Conservation (phyloP, 2,888 invertebrate species). For the Ceratothoa steindachneri region DNA sequence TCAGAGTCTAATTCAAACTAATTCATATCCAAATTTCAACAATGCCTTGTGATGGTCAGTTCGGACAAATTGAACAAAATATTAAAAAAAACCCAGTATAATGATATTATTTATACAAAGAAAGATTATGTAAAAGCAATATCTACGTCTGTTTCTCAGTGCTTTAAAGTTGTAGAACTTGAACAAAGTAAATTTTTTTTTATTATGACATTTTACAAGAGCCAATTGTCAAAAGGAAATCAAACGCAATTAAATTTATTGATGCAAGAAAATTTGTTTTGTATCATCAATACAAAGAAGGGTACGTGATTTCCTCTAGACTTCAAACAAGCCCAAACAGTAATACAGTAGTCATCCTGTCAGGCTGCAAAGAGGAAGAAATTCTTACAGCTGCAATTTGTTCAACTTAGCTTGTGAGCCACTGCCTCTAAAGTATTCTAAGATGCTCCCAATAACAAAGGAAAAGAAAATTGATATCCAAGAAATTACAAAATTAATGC, state of each 20-base stretch:
- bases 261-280: neutral
- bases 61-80: neutral
- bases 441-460: neutral
- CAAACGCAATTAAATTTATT: neutral
- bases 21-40: too few species aligned
- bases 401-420: neutral
- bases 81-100: neutral
- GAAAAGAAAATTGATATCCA: neutral
- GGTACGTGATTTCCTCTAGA: neutral
- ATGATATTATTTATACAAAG: neutral
- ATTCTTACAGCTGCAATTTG: neutral
- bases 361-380: neutral
- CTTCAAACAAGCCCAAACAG: neutral
- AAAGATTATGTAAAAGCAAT: neutral
- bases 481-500: neutral
- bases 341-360: neutral
- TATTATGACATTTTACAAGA: neutral
- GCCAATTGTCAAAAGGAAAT: neutral
- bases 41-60: neutral
- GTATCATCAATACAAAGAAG: neutral
- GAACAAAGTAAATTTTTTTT: neutral
- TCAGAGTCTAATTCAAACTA: too few species aligned
- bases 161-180: neutral
- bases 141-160: neutral
- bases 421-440: neutral